Evolutionary conservation across 2,113 vertebrate species (phyloP).

Genomic region (Anser brachyrhynchus): DNA sequence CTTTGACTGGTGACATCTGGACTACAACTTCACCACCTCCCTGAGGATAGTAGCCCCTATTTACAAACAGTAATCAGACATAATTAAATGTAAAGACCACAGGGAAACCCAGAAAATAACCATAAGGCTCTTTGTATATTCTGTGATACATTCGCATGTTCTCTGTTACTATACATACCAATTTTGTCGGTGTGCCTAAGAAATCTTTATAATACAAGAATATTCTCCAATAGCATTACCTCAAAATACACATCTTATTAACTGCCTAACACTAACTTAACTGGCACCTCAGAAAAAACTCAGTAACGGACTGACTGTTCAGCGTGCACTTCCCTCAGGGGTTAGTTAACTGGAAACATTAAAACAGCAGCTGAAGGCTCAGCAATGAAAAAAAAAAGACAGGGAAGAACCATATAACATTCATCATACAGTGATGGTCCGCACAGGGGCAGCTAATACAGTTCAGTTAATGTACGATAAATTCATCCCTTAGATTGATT

Average conservation of each 20-base stretch:
- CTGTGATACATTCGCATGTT: neutral
- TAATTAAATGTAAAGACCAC: neutral
- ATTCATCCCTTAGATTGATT: neutral
- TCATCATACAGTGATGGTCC: neutral
- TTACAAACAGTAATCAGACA: neutral
- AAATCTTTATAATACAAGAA: neutral
- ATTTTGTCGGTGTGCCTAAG: neutral
- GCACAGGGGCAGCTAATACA: neutral
- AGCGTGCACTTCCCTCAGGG: neutral
- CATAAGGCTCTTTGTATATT: neutral
- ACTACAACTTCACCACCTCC: constrained; percentile 91
- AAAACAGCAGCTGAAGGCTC: neutral
- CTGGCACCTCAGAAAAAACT: neutral
- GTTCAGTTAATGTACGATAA: neutral
- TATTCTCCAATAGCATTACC: neutral
- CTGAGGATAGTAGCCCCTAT: constrained; percentile 94
- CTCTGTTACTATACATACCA: neutral
- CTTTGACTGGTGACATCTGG: constrained; percentile 86
- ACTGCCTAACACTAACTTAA: neutral
- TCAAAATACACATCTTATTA: neutral
- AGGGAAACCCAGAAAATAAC: neutral
- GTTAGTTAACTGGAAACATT: neutral
- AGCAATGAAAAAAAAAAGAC: neutral
- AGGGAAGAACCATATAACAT: neutral
- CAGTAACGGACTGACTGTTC: neutral